Conservation (phyloP, 2,797 vertebrate genomes). For the Okamejei kenojei region DNA sequence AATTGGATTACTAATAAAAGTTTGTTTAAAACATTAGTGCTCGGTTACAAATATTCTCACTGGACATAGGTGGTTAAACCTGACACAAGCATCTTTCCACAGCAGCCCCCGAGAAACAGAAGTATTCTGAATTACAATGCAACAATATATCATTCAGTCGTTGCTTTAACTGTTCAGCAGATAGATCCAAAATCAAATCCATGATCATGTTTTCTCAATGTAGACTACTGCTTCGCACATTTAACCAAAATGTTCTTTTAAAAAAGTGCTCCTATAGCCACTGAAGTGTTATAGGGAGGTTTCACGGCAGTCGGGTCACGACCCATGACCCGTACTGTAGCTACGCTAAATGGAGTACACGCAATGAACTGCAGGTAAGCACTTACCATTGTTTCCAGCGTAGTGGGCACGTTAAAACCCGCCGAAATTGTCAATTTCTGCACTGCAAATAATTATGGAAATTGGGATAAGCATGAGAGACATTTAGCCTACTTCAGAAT, state of each 20-base stretch:
- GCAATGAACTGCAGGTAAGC: too few relatives aligned
- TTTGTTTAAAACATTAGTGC: background rate
- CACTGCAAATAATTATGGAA: too few relatives aligned
- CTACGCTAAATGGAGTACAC: too few relatives aligned
- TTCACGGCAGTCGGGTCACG: too few relatives aligned
- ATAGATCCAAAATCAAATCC: background rate
- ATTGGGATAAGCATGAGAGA: too few relatives aligned
- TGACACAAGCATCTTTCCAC: background rate
- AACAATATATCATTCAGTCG: background rate
- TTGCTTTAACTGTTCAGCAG: background rate
- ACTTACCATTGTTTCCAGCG: too few relatives aligned
- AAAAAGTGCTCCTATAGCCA: background rate
- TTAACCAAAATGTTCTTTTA: background rate
- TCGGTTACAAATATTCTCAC: background rate
- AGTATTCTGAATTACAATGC: background rate
- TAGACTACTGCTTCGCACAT: background rate
- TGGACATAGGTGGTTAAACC: background rate
- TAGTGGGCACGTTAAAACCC: too few relatives aligned
- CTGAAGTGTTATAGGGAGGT: background rate
- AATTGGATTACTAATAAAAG: background rate
- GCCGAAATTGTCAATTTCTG: too few relatives aligned
- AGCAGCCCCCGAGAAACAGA: background rate
- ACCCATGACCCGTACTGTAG: too few relatives aligned
- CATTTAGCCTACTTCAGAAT: too few relatives aligned
- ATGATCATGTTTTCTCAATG: background rate